phyloP scores from a whole-genome alignment of 2,113 vertebrate species.

The Paraplagusia blochii region DNA sequence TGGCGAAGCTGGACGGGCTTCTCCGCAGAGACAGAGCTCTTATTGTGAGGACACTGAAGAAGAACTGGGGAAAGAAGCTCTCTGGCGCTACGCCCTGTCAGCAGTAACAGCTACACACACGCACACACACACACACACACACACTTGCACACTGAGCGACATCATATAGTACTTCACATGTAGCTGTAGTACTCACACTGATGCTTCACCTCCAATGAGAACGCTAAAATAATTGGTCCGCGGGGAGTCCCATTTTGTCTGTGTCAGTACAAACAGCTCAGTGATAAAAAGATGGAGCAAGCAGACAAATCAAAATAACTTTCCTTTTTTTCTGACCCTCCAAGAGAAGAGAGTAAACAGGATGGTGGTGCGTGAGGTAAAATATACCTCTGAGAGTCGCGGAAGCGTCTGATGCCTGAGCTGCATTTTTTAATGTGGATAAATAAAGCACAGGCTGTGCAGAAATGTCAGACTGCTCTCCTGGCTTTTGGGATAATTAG shows the following conservation, averaged over 20 bases:
- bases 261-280: constrained; percentile 57
- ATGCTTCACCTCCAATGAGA: constrained; percentile 48
- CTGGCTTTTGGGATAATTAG: constrained; percentile 29
- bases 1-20: constrained; percentile 26
- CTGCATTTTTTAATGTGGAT: constrained; percentile 5
- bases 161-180: constrained; percentile 40
- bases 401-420: constrained; percentile 8
- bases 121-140: constrained; percentile 1
- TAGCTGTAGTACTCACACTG: constrained; percentile 39
- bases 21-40: constrained; percentile 37
- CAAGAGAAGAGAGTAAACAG: constrained; percentile 25
- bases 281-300: constrained; percentile 53
- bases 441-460: constrained; percentile 9
- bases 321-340: constrained; percentile 37
- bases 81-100: constrained; percentile 15
- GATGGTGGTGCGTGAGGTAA: constrained; percentile 15
- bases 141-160: constrained; percentile 13
- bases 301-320: constrained; percentile 52
- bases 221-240: constrained; percentile 71
- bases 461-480: background rate
- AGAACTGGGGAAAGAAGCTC: constrained; percentile 22
- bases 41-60: constrained; percentile 35
- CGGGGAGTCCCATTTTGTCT: constrained; percentile 57
- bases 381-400: constrained; percentile 12
- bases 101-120: constrained; percentile 10